Evolutionary conservation across 2,797 vertebrate species (phyloP).

Genomic region (Melanotaenia nigrans): DNA sequence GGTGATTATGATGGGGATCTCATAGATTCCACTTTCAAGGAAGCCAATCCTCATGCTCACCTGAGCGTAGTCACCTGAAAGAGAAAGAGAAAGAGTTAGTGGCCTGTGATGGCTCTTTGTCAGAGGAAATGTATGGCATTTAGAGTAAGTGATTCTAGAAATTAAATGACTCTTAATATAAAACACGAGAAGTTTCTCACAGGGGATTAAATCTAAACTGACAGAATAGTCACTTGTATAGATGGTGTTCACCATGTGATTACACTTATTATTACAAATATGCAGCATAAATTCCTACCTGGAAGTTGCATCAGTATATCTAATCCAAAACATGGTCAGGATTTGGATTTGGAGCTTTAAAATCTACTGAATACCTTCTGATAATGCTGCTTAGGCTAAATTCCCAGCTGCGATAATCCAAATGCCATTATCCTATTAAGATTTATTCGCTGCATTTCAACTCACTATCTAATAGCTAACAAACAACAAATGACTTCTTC

Average conservation of each 20-base stretch:
- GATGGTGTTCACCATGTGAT: slow-evolving; percentile 51
- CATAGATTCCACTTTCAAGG: slow-evolving; percentile 94
- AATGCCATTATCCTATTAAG: slow-evolving; percentile 78
- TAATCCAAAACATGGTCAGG: slow-evolving; percentile 74
- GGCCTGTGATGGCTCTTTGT: slow-evolving; percentile 4
- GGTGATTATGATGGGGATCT: slow-evolving; percentile 94
- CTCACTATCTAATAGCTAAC: slow-evolving; percentile 57
- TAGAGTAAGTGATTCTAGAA: slow-evolving; percentile 2
- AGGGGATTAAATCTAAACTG: slow-evolving; percentile 58
- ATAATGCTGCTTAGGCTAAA: slow-evolving; percentile 81
- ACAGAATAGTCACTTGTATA: slow-evolving; percentile 48
- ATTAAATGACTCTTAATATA: slow-evolving; percentile 36
- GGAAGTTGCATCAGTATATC: slow-evolving; percentile 74
- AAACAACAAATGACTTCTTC: slow-evolving; percentile 51
- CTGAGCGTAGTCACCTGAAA: slow-evolving; percentile 92
- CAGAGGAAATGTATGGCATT: slow-evolving; percentile 12
- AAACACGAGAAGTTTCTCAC: slow-evolving; percentile 40
- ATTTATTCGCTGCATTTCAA: slow-evolving; percentile 71
- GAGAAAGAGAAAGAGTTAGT: slow-evolving; percentile 16
- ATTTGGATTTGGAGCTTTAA: slow-evolving; percentile 79
- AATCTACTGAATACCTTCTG: slow-evolving; percentile 77
- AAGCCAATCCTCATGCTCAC: slow-evolving; percentile 91
- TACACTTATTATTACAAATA: slow-evolving; percentile 63
- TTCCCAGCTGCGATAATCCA: slow-evolving; percentile 79
- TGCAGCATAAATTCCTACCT: slow-evolving; percentile 69